Evolutionary conservation across 2,797 vertebrate species (phyloP).

Genomic region (Sebastolobus altivelis): DNA sequence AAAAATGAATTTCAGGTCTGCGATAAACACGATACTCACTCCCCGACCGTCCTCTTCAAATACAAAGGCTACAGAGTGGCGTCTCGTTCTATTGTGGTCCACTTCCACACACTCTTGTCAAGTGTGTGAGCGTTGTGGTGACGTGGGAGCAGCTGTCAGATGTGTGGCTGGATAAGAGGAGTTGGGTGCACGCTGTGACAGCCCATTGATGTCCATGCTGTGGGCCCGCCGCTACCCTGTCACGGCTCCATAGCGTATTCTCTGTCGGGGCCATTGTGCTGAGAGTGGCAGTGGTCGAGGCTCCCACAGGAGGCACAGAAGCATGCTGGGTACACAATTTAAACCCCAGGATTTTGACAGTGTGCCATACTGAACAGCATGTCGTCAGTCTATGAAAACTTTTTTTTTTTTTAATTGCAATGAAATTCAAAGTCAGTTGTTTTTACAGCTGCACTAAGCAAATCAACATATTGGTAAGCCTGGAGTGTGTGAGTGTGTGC

Average conservation of each 20-base stretch:
- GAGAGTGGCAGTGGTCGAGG: constrained; percentile 60
- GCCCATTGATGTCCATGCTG: constrained; percentile 49
- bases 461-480: background rate
- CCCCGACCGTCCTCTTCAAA: constrained; percentile 11
- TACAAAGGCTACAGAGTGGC: background rate
- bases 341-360: constrained; percentile 33
- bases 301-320: constrained; percentile 76
- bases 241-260: constrained; percentile 15
- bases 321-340: constrained; percentile 44
- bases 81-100: constrained; percentile 17
- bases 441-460: constrained; percentile 1
- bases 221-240: constrained; percentile 23
- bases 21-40: background rate
- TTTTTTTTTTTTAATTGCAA: background rate
- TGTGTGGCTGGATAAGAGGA: constrained; percentile 56
- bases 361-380: constrained; percentile 7
- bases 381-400: background rate
- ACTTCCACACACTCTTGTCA: constrained; percentile 40
- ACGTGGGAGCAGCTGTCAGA: constrained; percentile 65
- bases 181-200: constrained; percentile 36
- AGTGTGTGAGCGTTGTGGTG: constrained; percentile 33
- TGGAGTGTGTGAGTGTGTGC: background rate
- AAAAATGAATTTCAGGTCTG: background rate
- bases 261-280: constrained; percentile 46
- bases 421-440: background rate